These are phyloP conservation scores for Montipora foliosa DNA, from an alignment of 64 coral and sea anemone species.

Conservation along the genomic window DNA sequence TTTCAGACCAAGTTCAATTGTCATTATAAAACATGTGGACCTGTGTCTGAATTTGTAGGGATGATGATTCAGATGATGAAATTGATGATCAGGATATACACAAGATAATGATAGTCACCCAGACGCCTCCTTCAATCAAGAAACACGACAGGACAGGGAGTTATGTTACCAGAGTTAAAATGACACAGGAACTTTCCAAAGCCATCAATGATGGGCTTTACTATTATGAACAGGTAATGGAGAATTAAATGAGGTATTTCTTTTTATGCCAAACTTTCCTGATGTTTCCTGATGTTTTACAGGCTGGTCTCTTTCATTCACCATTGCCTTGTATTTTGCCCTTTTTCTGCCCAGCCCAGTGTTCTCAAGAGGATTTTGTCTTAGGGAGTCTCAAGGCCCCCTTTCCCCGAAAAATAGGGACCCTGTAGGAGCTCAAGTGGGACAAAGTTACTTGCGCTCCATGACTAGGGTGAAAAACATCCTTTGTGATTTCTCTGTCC, in stretches of 20 bases:
- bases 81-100: constrained; percentile 94
- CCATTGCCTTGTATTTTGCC: too few species aligned
- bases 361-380: too few species aligned
- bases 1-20: too few species aligned
- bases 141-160: constrained; percentile 97
- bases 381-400: too few species aligned
- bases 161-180: constrained; percentile 89
- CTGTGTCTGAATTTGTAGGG: constrained; percentile 58
- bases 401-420: too few species aligned
- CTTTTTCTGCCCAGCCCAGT: too few species aligned
- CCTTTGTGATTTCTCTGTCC: too few species aligned
- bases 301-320: background rate
- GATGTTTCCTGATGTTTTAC: background rate
- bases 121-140: constrained; percentile 91
- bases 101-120: constrained; percentile 99
- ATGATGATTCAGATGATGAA: constrained; percentile 99
- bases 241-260: background rate
- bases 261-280: background rate
- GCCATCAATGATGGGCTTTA: constrained; percentile 98
- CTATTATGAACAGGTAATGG: constrained; percentile 94
- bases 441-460: too few species aligned
- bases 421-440: too few species aligned
- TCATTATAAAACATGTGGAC: too few species aligned
- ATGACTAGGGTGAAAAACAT: too few species aligned
- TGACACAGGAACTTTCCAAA: constrained; percentile 92